phyloP scores from a whole-genome alignment of 37 sponge, comb jelly and placozoan species.

The Crambe crambe region DNA sequence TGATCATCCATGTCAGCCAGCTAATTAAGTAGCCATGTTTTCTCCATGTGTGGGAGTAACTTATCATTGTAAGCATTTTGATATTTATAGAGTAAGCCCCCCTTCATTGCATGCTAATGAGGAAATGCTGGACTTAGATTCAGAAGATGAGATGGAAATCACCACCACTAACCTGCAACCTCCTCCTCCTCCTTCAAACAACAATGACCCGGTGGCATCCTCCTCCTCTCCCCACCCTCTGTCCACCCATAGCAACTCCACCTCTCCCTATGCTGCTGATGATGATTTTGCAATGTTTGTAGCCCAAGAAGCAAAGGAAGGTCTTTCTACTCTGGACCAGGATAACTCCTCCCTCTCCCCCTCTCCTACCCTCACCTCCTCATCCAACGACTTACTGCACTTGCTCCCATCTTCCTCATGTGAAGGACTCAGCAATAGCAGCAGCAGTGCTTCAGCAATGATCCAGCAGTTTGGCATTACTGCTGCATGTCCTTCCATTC shows the following conservation, averaged over 20 bases:
- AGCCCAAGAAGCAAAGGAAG: slow-evolving; percentile 44
- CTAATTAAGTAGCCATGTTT: no score
- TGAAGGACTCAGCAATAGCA: neutral
- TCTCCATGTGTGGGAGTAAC: neutral
- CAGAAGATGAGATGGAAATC: slow-evolving; percentile 16
- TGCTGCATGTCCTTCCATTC: slow-evolving; percentile 21
- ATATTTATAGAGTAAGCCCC: slow-evolving; percentile 16
- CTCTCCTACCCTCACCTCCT: slow-evolving; percentile 17
- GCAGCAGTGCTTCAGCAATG: neutral
- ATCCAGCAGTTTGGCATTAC: slow-evolving; percentile 48
- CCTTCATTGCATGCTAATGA: slow-evolving; percentile 39
- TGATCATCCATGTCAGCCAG: neutral
- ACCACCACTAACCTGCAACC: neutral
- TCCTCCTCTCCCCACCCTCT: neutral
- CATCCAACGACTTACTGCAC: neutral
- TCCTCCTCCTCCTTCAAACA: neutral
- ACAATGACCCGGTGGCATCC: neutral
- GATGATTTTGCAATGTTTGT: slow-evolving; percentile 74
- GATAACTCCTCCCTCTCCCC: slow-evolving; percentile 20
- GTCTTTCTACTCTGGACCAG: neutral
- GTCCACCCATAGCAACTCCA: slow-evolving; percentile 15
- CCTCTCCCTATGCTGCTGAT: slow-evolving; percentile 38
- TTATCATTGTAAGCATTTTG: neutral
- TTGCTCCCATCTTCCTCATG: neutral
- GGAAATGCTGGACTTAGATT: slow-evolving; percentile 31